Conservation (phyloP, 2,797 vertebrate genomes). For the Oryzias sinensis region DNA sequence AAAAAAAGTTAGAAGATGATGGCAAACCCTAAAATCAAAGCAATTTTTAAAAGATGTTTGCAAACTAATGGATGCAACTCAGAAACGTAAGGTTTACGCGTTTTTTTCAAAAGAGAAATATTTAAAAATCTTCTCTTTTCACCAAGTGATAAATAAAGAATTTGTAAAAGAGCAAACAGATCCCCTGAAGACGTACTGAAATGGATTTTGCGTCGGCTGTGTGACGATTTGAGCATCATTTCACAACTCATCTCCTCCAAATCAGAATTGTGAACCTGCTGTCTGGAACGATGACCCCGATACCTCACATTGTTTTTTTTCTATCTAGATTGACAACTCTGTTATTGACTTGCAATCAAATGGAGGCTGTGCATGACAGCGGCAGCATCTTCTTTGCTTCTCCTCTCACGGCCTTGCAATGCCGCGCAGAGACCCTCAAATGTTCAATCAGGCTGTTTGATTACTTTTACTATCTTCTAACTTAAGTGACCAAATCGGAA, state of each 20-base stretch:
- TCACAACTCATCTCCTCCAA: conserved; percentile 47
- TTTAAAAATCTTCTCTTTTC: conserved; percentile 5
- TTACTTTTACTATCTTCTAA: conserved; percentile 72
- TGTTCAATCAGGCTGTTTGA: conserved; percentile 60
- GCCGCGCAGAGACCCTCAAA: conserved; percentile 56
- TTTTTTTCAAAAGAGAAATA: conserved; percentile 23
- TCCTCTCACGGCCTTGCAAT: conserved; percentile 41
- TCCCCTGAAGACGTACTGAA: conserved; percentile 36
- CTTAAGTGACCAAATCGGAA: conserved; percentile 84
- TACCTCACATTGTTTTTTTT: conserved; percentile 73
- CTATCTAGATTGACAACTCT: conserved; percentile 52
- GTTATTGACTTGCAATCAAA: conserved; percentile 52
- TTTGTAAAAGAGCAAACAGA: conserved; percentile 29
- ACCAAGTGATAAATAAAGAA: conserved; percentile 7
- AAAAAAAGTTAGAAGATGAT: conserved; percentile 17
- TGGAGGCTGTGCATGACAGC: conserved; percentile 50
- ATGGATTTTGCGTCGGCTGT: conserved; percentile 34
- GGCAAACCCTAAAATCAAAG: conserved; percentile 5
- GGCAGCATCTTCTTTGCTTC: conserved; percentile 42
- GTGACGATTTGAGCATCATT: conserved; percentile 21
- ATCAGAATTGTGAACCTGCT: conserved; percentile 53
- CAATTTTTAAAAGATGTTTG: conserved; percentile 42
- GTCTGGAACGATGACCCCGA: conserved; percentile 69
- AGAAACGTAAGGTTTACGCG: conserved; percentile 6
- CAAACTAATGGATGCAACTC: conserved; percentile 7